Conservation (phyloP, 64 coral and sea anemone genomes). For the Cladopsammia gracilis region DNA sequence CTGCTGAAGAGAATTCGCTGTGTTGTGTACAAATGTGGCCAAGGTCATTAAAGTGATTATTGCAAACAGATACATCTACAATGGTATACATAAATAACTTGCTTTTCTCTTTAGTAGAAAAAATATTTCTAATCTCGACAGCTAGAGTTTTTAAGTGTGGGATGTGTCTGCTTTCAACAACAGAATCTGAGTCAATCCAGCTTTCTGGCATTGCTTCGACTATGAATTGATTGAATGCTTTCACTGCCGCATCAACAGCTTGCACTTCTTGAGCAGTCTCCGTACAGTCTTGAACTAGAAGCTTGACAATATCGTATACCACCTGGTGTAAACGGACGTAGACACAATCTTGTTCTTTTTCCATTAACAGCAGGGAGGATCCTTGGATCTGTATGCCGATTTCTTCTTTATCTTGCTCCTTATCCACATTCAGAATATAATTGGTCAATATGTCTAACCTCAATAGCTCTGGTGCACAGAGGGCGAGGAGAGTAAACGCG, state of each 20-base stretch:
- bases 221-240: slow-evolving; percentile 10
- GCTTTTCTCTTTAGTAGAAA: neutral
- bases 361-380: neutral
- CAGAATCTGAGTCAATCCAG: neutral
- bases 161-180: neutral
- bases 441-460: slow-evolving; percentile 30
- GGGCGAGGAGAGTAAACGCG: slow-evolving; percentile 66
- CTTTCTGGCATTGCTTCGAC: neutral
- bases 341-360: neutral
- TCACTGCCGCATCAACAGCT: neutral
- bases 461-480: slow-evolving; percentile 52
- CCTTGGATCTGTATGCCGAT: slow-evolving; percentile 24
- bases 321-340: neutral
- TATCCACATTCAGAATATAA: slow-evolving; percentile 36
- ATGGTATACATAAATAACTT: neutral
- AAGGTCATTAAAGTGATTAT: neutral
- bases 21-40: neutral
- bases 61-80: neutral
- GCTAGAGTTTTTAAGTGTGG: slow-evolving; percentile 8
- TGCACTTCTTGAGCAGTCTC: neutral
- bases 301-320: neutral
- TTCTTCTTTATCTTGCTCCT: neutral
- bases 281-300: neutral
- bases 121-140: neutral
- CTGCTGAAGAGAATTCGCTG: neutral